Evolutionary conservation across 92 coral and sea anemone genomes (phyloP), one percentile per base, ranked within the genome.

Genomic region (Zoanthus gigantus): DNA sequence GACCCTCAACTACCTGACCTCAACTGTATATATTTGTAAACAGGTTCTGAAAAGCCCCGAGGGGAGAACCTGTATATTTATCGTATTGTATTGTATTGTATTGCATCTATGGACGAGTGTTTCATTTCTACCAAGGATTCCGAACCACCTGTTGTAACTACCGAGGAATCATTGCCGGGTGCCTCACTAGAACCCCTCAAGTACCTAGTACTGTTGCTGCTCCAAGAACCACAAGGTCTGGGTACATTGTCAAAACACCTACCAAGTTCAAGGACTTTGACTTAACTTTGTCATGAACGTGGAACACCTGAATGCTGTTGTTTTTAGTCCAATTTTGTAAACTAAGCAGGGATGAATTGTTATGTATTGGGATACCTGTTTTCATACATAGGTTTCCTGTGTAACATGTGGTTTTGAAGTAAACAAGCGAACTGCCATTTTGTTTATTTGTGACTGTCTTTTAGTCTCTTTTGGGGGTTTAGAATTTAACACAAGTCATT

Each of bases 301-400:
- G 3, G 4, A 30, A 71, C 75, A n/a, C 15, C 44, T 71, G 75
- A 71, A 34, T 45, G 5, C 56, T 50, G 56, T 34, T 34, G 37
- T 71, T 71, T 61, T 71, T 30, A n/a, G 42, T 50, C 6, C 3
- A 50, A 4, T 50, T 4, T 50, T 50, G 56, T 50, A 71, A 71
- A 71, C 75, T 71, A 71, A 71, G 75, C 14, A 3, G 75, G 75
- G 46, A 71, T 46, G 46, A 71, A 34, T 71, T 61, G 68, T 61
- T 61, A 61, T 61, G 68, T 61, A 61, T 61, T 61, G 12, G 54
- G 54, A 2, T 50, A 50, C 54, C 54, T 50, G 3, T 34, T 34
- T 1, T 34, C 3, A 34, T 34, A 34, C 3, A 50, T 50, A 5
- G 54, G 54, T 50, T 0, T 50, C 54, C 54, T 50, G 54, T 50